phyloP scores from a whole-genome alignment of 2,888 invertebrate species.

The Eustalomyia histrio region DNA sequence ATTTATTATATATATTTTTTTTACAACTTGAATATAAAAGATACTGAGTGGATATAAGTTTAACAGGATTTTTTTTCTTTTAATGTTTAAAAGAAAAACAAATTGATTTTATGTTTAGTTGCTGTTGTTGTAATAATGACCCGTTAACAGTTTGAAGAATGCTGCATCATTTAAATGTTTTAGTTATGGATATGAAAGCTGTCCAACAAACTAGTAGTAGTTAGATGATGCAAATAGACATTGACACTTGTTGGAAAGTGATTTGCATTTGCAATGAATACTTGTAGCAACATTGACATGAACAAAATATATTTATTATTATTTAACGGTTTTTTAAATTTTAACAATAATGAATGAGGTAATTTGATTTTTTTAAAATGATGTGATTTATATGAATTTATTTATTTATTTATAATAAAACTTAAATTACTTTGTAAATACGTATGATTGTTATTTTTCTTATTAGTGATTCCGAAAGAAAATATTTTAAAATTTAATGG shows the following conservation, averaged over 20 bases:
- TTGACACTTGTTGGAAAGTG: constrained; percentile 39
- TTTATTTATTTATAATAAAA: too few relatives aligned
- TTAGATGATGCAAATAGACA: constrained; percentile 25
- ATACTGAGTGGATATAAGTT: constrained; percentile 16
- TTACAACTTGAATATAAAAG: not conserved
- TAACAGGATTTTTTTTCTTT: constrained; percentile 22
- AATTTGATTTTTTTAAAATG: not conserved
- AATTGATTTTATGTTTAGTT: not conserved
- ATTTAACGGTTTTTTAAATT: not conserved
- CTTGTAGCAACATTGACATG: not conserved
- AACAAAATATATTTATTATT: not conserved
- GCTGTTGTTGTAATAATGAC: constrained; percentile 29
- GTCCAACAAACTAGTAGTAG: not conserved
- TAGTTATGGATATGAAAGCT: not conserved
- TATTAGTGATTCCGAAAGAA: too few relatives aligned
- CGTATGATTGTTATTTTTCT: too few relatives aligned
- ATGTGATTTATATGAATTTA: not conserved
- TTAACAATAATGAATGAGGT: not conserved
- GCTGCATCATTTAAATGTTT: constrained; percentile 13
- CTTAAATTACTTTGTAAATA: too few relatives aligned
- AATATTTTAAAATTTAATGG: too few relatives aligned
- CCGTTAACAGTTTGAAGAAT: constrained; percentile 36
- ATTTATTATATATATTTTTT: not conserved
- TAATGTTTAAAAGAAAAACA: not conserved
- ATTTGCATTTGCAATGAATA: constrained; percentile 11